Base-by-base conservation (phyloP, 2,888 invertebrate species). In the Loripinus fragilis region DNA sequence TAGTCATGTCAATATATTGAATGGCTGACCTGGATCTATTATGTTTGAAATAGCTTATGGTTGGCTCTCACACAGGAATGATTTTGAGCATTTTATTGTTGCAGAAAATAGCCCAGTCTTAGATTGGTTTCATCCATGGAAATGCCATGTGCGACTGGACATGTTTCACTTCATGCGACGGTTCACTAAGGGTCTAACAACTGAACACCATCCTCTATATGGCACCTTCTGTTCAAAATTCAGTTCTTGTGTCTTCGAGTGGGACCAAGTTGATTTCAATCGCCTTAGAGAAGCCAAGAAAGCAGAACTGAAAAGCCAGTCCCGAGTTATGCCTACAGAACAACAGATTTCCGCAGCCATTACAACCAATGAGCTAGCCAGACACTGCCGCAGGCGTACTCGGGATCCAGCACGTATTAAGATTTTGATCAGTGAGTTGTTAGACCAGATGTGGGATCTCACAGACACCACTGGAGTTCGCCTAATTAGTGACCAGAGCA, bases 161-260 rank as follows among this genome's bases (percentile, higher is more conserved):
- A 71, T 83, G 10, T 87, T 83, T 79, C 85, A 87, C 55, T 86
- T 86, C 71, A 86, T 87, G 85, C 35, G 83, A 3, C 60, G 86
- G 0, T 15, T 87, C 0, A 42, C 80, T 17, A 8, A 38, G 15
- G 78, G 66, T 7, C 66, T 64, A 25, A 81, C 82, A 52, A 78
- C 86, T 7, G 86, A 88, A 17, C 12, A 80, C 7, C 86, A 88
- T 41, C 74, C 68, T 10, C 68, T 87, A 42, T 85, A 86, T 74
- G 78, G 30, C 3, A 15, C 55, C 12, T 85, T 87, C 80, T 85
- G 86, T 81, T 15, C 64, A 3, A 42, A 64, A 8, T 71, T 87
- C 12, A 82, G 83, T 17, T n/a, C 33, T 8, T 71, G 74, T 70
- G 86, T 88, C n/a, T 88, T 85, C 38, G 52, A 76, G 50, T 86